These are phyloP conservation scores for Eristalinus sepulchralis DNA, from an alignment of 2,888 invertebrate species.

Conservation along the genomic window DNA sequence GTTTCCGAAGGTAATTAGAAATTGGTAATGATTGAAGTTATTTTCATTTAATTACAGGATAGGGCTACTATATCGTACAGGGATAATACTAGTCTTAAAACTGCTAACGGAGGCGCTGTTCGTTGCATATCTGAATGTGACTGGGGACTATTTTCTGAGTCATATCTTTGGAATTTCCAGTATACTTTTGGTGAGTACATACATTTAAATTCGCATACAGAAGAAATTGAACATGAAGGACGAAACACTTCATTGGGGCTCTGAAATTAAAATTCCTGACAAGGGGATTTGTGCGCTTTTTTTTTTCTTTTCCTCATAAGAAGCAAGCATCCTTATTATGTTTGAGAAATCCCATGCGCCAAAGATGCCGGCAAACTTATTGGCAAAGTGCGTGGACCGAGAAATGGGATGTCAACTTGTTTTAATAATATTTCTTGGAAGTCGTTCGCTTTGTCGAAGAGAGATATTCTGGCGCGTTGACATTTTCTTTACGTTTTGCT, in stretches of 20 bases:
- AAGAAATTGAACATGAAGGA: not conserved
- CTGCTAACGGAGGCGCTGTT: slow-evolving; percentile 84
- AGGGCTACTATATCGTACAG: slow-evolving; percentile 84
- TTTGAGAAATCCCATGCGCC: slow-evolving; percentile 2
- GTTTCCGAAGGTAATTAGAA: slow-evolving; percentile 12
- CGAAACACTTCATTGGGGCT: not conserved
- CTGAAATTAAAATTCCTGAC: not conserved
- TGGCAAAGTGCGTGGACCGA: not conserved
- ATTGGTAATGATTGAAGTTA: slow-evolving; percentile 18
- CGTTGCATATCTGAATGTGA: slow-evolving; percentile 85
- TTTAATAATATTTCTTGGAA: slow-evolving; percentile 9
- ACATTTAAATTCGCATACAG: not conserved
- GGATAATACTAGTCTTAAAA: slow-evolving; percentile 83
- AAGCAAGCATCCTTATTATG: slow-evolving; percentile 1
- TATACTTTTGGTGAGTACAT: slow-evolving; percentile 83
- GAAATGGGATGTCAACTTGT: slow-evolving; percentile 11
- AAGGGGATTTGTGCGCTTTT: not conserved
- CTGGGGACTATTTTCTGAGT: slow-evolving; percentile 83
- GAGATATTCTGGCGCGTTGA: not conserved
- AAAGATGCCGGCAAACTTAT: slow-evolving; percentile 2
- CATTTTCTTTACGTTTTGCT: not conserved
- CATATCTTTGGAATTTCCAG: slow-evolving; percentile 84
- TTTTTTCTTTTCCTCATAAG: not conserved
- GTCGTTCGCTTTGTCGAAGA: not conserved
- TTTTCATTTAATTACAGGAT: slow-evolving; percentile 81